Evolutionary conservation across 2,797 vertebrate species (phyloP), one percentile per base, ranked within the genome.

Genomic region (Acomys russatus): DNA sequence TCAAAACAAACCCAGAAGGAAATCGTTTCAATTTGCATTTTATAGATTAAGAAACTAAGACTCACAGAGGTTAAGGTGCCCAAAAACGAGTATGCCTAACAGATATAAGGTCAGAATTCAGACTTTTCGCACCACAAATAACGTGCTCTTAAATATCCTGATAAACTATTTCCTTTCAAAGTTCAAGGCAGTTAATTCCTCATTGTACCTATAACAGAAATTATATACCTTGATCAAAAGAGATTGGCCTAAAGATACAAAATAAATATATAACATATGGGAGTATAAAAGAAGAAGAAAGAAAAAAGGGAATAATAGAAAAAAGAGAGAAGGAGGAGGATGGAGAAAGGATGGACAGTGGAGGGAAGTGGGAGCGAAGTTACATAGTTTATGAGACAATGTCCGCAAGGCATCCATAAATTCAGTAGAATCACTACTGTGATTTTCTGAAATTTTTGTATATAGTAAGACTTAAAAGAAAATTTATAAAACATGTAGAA

Each of bases 11-110:
- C 9, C 51, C 63, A 25, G 6, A 90, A 90, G 14, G n/a, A 70
- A 80, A 17, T 8, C 12, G 70, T 59, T 89, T 84, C 87, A 30
- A n/a, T 63, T 87, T 35, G 51, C 12, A 92, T 89, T 93, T 93
- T 83, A 83, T 17, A 87, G 78, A 74, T 87, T 79, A 93, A 51
- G 22, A 89, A 73, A 20, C 85, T 38, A 59, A 86, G 33, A 56
- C 38, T 20, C 38, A 68, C 38, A 51, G 63, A 85, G 17, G 63
- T 54, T 91, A 79, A 84, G 7, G 22, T 64, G 2, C 33, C 51
- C 7, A 7, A 71, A 93, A 44, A 92, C 25, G 9, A 76, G 59
- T 61, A n/a, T 28, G 28, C 30, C 66, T 17, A 66, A 66, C 38
- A 84, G 17, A 33, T 33, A 9, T 66, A 44, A 66, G 82, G 9